Conservation (phyloP, 1,140 invertebrate species). For the Lasaia peninsularis region DNA sequence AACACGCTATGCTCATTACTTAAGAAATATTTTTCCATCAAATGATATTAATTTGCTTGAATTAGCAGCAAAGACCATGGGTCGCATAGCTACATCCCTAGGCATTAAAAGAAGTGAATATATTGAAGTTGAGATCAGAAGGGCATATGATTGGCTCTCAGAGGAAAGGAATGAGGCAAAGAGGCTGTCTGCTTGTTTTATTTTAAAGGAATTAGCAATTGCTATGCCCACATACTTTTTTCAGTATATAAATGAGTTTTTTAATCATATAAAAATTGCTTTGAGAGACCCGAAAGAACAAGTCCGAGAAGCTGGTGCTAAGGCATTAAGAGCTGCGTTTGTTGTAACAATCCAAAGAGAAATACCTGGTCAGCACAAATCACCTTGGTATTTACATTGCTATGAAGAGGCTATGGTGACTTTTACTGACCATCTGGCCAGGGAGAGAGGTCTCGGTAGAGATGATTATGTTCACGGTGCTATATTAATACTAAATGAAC, state of each 20-base stretch:
- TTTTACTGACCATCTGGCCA: constrained; percentile 83
- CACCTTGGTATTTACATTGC: constrained; percentile 94
- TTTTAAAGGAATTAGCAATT: constrained; percentile 95
- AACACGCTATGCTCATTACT: constrained; percentile 93
- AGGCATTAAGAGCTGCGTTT: constrained; percentile 94
- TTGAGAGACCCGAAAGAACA: constrained; percentile 93
- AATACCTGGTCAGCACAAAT: constrained; percentile 91
- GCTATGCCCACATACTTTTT: constrained; percentile 98
- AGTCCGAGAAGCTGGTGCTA: constrained; percentile 94
- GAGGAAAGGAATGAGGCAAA: constrained; percentile 93
- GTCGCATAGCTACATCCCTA: constrained; percentile 91
- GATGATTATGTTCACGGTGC: constrained; percentile 97
- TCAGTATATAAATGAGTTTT: constrained; percentile 96
- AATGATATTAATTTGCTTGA: constrained; percentile 95
- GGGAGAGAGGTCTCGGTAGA: constrained; percentile 86
- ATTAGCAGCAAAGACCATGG: constrained; percentile 95
- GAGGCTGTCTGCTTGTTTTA: constrained; percentile 93
- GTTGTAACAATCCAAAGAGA: constrained; percentile 96
- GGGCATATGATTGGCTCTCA: constrained; percentile 94
- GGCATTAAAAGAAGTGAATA: constrained; percentile 96
- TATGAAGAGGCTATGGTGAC: constrained; percentile 91
- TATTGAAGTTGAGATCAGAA: constrained; percentile 96
- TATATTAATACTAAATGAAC: constrained; percentile 95
- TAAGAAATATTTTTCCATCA: constrained; percentile 92
- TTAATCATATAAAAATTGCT: constrained; percentile 95